phyloP scores from a whole-genome alignment of 2,113 vertebrate species.

The Neoarius graeffei region DNA sequence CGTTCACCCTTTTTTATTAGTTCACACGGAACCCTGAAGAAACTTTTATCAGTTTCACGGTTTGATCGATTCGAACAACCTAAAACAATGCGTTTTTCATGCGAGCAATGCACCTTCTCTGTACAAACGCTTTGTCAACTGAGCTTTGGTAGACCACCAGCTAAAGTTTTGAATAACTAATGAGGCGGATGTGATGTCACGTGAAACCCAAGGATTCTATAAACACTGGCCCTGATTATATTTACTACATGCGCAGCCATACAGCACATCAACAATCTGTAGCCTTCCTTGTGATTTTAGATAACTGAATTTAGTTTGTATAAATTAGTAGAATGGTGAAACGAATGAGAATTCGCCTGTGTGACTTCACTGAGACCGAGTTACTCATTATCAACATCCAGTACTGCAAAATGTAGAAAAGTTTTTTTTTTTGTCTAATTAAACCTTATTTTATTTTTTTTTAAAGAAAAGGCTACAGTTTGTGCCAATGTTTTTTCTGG shows the following conservation, averaged over 20 bases:
- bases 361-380: background rate
- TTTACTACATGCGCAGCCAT: background rate
- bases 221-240: background rate
- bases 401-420: background rate
- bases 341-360: background rate
- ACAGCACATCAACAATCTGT: background rate
- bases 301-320: background rate
- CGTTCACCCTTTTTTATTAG: no score
- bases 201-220: no score
- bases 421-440: background rate
- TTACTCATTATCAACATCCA: background rate
- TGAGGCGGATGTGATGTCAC: no score
- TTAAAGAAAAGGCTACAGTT: background rate
- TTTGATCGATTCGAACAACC: no score
- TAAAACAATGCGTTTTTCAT: no score
- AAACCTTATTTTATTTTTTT: background rate
- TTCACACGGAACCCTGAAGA: no score
- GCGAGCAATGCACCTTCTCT: no score
- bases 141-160: no score
- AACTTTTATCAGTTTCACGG: no score
- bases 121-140: no score
- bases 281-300: background rate
- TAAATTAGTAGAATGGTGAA: background rate
- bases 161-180: no score
- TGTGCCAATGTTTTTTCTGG: background rate